Percentiles rank a stretch among this genome's conserved stretches.
Conservation (phyloP, 2,797 vertebrate genomes). For the Myoxocephalus aenaeus region DNA sequence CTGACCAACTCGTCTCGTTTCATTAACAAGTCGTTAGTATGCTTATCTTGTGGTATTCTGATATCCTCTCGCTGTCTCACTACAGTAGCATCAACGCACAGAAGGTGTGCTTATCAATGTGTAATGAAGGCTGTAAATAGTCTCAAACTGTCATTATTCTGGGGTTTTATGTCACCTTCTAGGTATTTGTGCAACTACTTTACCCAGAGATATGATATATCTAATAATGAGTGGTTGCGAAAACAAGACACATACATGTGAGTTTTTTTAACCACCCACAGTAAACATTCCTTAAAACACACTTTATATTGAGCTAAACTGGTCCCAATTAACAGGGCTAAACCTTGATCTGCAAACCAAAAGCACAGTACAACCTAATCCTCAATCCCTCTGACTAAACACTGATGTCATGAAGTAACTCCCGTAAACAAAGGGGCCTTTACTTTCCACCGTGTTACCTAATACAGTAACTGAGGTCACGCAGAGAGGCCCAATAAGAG, state of each 20-base stretch:
- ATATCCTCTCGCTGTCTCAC: background rate
- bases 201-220: background rate
- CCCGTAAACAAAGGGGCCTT: slow-evolving; percentile 61
- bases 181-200: background rate
- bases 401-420: slow-evolving; percentile 43
- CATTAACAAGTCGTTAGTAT: background rate
- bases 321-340: slow-evolving; percentile 24
- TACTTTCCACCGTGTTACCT: slow-evolving; percentile 35
- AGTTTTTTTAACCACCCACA: background rate
- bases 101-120: too few relatives aligned
- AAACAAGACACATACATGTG: background rate
- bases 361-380: slow-evolving; percentile 25
- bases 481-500: background rate
- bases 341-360: slow-evolving; percentile 42
- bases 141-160: background rate
- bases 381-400: slow-evolving; percentile 34
- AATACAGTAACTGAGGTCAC: slow-evolving; percentile 23
- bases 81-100: background rate
- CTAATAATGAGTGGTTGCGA: background rate
- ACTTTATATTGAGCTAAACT: background rate
- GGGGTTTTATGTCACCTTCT: background rate
- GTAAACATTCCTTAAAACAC: background rate
- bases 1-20: background rate
- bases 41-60: too few relatives aligned
- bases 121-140: background rate